Base-by-base conservation (phyloP, 2,888 invertebrate species). In the Adelognathus sp. region DNA sequence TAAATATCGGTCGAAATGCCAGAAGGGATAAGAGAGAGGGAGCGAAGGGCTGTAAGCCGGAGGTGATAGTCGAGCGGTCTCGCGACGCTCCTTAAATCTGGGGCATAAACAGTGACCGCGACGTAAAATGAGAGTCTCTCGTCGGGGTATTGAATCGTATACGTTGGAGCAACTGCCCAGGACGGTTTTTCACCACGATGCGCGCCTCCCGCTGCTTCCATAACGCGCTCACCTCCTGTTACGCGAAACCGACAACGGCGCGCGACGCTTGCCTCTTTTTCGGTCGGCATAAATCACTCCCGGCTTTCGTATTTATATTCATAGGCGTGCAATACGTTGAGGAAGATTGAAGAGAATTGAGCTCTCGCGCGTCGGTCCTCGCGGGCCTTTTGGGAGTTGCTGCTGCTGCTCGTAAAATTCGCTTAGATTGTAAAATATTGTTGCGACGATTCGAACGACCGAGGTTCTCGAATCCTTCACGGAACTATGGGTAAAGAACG, bases 81-180 rank as follows among this genome's bases (percentile, higher is more conserved):
- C 83, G 79, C 80, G 84, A 73, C 56, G 89, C 88, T 87, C 86
- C 85, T 89, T 89, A 90, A 90, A 88, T 87, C 86, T 84, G 81
- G 85, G 85, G 85, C 87, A 86, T 89, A 88, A 89, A 88, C 86
- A 85, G 86, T 89, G 89, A 89, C 89, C 89, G 86, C 89, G 86
- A 86, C 86, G 83, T 89, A 89, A 90, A 90, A 87, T 83, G 82
- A 71, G 76, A 79, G 24, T 14, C 52, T 41, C 27, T 14, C 29
- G 31, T 74, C 75, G 69, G 81, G 85, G 84, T 87, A 88, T 88
- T 83, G 88, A 86, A 87, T 88, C 84, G 86, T 86, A 81, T 81
- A 84, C 76, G 72, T 75, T 67, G 27, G 58, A 58, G n/a, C n/a
- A 64, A 79, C 79, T 82, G 66, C 69, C 74, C 50, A n/a, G 21